phyloP scores from a whole-genome alignment of 2,888 invertebrate genomes.

The Thereva unica region DNA sequence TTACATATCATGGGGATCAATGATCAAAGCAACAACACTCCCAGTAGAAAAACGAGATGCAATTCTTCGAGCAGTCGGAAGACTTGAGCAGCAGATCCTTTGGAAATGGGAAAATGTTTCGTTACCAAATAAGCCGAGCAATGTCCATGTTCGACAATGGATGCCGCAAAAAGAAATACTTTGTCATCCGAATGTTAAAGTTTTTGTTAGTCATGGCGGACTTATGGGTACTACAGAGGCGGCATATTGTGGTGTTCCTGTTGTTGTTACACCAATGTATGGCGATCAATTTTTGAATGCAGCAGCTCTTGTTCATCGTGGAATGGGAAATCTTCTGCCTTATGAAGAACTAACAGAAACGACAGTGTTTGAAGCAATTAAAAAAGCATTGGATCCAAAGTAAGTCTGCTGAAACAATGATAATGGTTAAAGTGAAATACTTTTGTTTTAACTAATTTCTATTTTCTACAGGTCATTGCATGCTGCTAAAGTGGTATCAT shows the following conservation, averaged over 20 bases:
- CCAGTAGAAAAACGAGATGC: conserved; percentile 62
- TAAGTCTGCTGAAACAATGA: conserved; percentile 54
- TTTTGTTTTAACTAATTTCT: background rate
- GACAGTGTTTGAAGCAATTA: conserved; percentile 59
- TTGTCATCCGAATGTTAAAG: conserved; percentile 72
- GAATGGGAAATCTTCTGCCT: conserved; percentile 61
- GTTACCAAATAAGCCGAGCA: conserved; percentile 63
- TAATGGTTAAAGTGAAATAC: background rate
- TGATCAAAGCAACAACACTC: conserved; percentile 66
- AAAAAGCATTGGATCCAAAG: conserved; percentile 57
- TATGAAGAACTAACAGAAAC: conserved; percentile 61
- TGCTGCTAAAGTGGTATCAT: conserved; percentile 55
- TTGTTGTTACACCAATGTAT: conserved; percentile 68
- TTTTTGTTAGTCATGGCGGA: conserved; percentile 75
- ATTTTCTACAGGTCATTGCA: conserved; percentile 35
- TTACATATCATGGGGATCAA: conserved; percentile 73
- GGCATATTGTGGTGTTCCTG: conserved; percentile 67
- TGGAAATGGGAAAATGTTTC: conserved; percentile 74
- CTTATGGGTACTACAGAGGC: conserved; percentile 72
- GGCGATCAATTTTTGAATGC: conserved; percentile 70
- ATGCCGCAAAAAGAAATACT: conserved; percentile 73
- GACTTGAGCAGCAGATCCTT: conserved; percentile 65
- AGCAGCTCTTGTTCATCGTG: conserved; percentile 61
- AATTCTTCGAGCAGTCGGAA: conserved; percentile 63
- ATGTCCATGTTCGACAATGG: conserved; percentile 70